A percentile compares a stretch with the other conserved stretches of the same genome.
Evolutionary conservation across 37 sponge, comb jelly and placozoan genomes (phyloP).

Genomic region (Cladorhizidae sp.): DNA sequence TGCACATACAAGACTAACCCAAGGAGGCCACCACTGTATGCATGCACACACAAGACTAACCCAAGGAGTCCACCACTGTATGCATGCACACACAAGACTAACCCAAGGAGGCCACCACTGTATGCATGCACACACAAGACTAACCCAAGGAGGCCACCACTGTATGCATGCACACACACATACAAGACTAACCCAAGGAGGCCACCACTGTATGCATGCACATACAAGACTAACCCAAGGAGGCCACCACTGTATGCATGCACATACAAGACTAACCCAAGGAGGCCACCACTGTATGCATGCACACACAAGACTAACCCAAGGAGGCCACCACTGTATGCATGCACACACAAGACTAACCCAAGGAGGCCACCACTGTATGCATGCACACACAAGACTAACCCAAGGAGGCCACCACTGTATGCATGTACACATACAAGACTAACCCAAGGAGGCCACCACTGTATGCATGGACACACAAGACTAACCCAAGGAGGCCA

Average conservation of each 20-base stretch:
- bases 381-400: background rate
- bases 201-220: conserved; percentile 36
- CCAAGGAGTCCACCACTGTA: too few species aligned
- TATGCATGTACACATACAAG: conserved; percentile 7
- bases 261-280: conserved; percentile 72
- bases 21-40: conserved; percentile 55
- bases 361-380: conserved; percentile 64
- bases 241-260: conserved; percentile 18
- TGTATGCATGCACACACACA: conserved; percentile 5
- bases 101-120: conserved; percentile 70
- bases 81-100: conserved; percentile 38
- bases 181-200: conserved; percentile 84
- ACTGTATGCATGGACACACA: conserved; percentile 10
- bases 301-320: too few species aligned
- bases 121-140: conserved; percentile 3
- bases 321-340: too few species aligned
- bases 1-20: conserved; percentile 67
- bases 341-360: conserved; percentile 53
- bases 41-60: background rate
- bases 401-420: too few species aligned
- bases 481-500: too few species aligned
- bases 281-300: conserved; percentile 50
- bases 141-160: too few species aligned
- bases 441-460: conserved; percentile 79
- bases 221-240: too few species aligned